phyloP scores from a whole-genome alignment of 2,888 invertebrate genomes.

The Tyria jacobaeae region DNA sequence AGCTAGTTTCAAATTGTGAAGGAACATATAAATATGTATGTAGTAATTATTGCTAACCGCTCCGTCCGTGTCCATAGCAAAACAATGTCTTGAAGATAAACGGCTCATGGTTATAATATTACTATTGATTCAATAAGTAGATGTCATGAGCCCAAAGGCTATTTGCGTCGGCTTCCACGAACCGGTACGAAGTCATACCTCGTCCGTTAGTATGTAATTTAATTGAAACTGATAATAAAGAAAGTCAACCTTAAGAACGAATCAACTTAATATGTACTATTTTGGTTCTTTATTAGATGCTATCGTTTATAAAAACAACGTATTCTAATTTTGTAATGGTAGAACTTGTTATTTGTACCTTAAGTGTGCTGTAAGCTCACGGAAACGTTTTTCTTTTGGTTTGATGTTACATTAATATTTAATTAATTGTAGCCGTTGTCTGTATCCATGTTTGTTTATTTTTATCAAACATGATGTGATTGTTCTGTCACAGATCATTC shows the following conservation, averaged over 20 bases:
- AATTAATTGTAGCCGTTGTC: too few relatives aligned
- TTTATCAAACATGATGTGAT: too few relatives aligned
- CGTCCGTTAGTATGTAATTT: slow-evolving; percentile 18
- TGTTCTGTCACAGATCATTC: too few relatives aligned
- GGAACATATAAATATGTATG: too few relatives aligned
- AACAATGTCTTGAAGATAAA: slow-evolving; percentile 44
- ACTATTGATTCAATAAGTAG: slow-evolving; percentile 59
- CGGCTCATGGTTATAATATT: slow-evolving; percentile 61
- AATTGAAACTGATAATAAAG: slow-evolving; percentile 23
- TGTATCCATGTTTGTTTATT: too few relatives aligned
- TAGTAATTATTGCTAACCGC: not conserved
- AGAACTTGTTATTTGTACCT: not conserved
- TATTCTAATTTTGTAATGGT: not conserved
- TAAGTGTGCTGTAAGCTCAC: not conserved
- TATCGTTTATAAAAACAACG: not conserved
- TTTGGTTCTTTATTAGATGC: not conserved
- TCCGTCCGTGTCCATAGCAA: not conserved
- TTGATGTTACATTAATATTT: too few relatives aligned
- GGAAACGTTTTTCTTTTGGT: not conserved
- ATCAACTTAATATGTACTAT: not conserved
- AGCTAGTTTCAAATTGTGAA: too few relatives aligned
- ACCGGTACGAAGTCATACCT: slow-evolving; percentile 20
- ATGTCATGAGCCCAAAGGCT: slow-evolving; percentile 45
- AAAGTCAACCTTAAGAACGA: slow-evolving; percentile 9
- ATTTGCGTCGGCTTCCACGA: slow-evolving; percentile 49